A percentile compares a stretch with the other conserved stretches of the same genome.
Conservation (phyloP, 1,140 invertebrate species). For the Zophobas atratus region DNA sequence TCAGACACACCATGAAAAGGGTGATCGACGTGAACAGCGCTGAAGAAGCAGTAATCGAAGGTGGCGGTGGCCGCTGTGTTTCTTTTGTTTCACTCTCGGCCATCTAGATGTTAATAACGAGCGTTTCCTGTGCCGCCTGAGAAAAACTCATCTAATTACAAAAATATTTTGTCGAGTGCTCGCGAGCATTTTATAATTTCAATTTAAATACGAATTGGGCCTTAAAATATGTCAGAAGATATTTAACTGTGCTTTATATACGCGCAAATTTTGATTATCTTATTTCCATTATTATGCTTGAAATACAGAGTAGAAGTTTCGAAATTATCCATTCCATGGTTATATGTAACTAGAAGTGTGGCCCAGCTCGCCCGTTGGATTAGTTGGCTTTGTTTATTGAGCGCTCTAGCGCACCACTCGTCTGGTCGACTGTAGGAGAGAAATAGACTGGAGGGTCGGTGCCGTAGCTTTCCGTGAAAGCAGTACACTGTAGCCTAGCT, state of each 20-base stretch:
- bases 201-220: slow-evolving; percentile 18
- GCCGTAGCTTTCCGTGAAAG: slow-evolving; percentile 68
- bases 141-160: slow-evolving; percentile 7
- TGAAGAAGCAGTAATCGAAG: slow-evolving; percentile 15
- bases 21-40: slow-evolving; percentile 15
- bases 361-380: slow-evolving; percentile 56
- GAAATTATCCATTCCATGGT: slow-evolving; percentile 70
- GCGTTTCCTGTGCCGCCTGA: slow-evolving; percentile 17
- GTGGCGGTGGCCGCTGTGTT: slow-evolving; percentile 1
- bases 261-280: slow-evolving; percentile 68
- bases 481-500: slow-evolving; percentile 67
- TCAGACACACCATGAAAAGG: slow-evolving; percentile 2
- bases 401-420: slow-evolving; percentile 46
- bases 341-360: slow-evolving; percentile 68
- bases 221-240: slow-evolving; percentile 41
- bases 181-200: slow-evolving; percentile 20
- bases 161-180: neutral
- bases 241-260: slow-evolving; percentile 55
- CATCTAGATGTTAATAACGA: slow-evolving; percentile 24
- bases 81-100: slow-evolving; percentile 31
- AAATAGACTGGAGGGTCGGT: slow-evolving; percentile 68
- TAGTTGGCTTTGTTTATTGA: slow-evolving; percentile 64
- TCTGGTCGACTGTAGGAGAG: slow-evolving; percentile 65
- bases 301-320: slow-evolving; percentile 70
- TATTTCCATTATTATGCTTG: slow-evolving; percentile 69